Conservation (phyloP, 2,888 invertebrate species). For the Globia sparganii region DNA sequence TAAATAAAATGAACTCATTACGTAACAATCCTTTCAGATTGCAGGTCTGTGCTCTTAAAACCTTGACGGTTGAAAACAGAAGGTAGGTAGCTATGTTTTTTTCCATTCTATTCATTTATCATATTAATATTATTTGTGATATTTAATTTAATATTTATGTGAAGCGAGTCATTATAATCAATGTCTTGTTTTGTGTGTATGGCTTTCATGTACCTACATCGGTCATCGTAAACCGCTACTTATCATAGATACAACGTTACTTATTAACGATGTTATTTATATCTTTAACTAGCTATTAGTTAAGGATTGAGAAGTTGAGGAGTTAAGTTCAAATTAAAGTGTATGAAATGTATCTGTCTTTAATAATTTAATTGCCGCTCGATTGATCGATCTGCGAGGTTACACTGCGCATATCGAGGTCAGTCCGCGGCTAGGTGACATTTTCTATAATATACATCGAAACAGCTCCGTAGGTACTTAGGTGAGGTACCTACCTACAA, state of each 20-base stretch:
- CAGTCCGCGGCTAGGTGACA: slow-evolving; percentile 33
- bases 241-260: too few relatives aligned
- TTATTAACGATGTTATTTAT: slow-evolving; percentile 18
- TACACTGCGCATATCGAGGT: slow-evolving; percentile 27
- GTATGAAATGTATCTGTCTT: neutral
- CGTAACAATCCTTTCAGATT: slow-evolving; percentile 29
- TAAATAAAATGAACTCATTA: neutral
- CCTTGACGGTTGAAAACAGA: slow-evolving; percentile 26
- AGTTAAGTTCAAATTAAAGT: neutral
- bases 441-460: slow-evolving; percentile 28
- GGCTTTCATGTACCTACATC: neutral
- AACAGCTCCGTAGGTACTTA: slow-evolving; percentile 1
- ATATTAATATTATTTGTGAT: slow-evolving; percentile 10
- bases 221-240: neutral
- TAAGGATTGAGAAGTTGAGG: neutral
- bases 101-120: slow-evolving; percentile 15
- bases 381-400: slow-evolving; percentile 50
- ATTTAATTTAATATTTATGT: neutral
- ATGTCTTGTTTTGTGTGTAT: neutral
- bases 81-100: slow-evolving; percentile 15
- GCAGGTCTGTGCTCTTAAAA: slow-evolving; percentile 31
- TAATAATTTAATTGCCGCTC: slow-evolving; percentile 28
- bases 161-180: neutral
- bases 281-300: neutral
- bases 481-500: neutral